Conservation (phyloP, 2,113 vertebrate species). For the Neoarius graeffei region DNA sequence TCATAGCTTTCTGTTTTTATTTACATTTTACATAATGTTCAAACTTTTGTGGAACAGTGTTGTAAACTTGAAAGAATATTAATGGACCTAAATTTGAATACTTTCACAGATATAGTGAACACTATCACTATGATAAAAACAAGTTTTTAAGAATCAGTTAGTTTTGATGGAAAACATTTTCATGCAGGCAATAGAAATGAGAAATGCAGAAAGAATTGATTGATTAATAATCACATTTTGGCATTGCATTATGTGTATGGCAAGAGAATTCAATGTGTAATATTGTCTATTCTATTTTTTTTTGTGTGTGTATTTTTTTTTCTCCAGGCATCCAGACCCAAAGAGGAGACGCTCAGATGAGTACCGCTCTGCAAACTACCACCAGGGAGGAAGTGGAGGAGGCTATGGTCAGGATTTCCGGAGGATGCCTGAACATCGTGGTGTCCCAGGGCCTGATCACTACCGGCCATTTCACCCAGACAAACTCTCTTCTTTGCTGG, state of each 20-base stretch:
- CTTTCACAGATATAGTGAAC: background rate
- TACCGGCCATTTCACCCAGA: slow-evolving; percentile 89
- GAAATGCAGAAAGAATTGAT: background rate
- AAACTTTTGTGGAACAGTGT: too few relatives aligned
- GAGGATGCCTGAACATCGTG: slow-evolving; percentile 87
- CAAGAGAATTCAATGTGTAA: background rate
- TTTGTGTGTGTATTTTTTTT: background rate
- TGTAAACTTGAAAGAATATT: background rate
- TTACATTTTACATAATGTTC: too few relatives aligned
- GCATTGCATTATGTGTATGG: background rate
- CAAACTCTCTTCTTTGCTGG: slow-evolving; percentile 80
- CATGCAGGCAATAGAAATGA: background rate
- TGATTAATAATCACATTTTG: background rate
- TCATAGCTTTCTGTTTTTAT: too few relatives aligned
- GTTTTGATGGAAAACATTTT: background rate
- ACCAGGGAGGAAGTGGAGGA: slow-evolving; percentile 64
- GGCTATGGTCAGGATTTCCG: slow-evolving; percentile 89
- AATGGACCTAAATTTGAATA: background rate
- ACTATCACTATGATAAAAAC: background rate
- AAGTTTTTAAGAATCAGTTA: background rate
- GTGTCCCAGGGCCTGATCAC: slow-evolving; percentile 82
- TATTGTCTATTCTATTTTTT: background rate
- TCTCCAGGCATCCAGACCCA: slow-evolving; percentile 84
- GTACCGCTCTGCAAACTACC: slow-evolving; percentile 87
- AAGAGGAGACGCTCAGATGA: slow-evolving; percentile 90